Evolutionary conservation across 2,797 vertebrate genomes (phyloP), one percentile per base, ranked within the genome.

Genomic region (Acomys russatus): DNA sequence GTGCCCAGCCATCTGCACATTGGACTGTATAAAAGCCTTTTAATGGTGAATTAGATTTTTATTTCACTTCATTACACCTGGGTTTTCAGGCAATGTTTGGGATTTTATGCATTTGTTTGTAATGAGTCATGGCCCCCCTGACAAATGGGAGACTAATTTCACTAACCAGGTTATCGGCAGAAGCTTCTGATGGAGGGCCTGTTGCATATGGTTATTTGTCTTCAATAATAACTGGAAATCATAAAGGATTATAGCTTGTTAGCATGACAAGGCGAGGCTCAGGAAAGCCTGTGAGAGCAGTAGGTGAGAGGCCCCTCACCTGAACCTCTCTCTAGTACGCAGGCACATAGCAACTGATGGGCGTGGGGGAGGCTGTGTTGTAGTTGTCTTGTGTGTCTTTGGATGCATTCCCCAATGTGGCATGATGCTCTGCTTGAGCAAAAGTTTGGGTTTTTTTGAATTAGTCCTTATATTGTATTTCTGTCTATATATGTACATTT

Each of bases 71-170:
- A 91, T 97, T 97, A 96, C 0, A 0, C 86, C 68, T 95, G 78
- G 80, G 68, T 96, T 97, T 97, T 97, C 94, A 90, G 95, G 73
- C 90, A 63, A 38, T 96, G 94, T 95, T 97, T 85, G 1, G 22
- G 78, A 97, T 96, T 96, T 97, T 92, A 96, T 96, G 94, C 83
- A 93, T 97, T 96, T 96, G 91, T 96, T 96, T 96, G 88, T 95
- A 95, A 92, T 94, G 96, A 92, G 80, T 95, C 83, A 84, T 79
- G 76, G 82, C 59, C 92, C 76, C 73, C 23, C 93, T 95, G 96
- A 94, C 96, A 93, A 96, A 91, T 90, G 95, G 93, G 96, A 97
- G 70, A 95, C 82, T 38, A 79, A 84, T 85, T 96, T 84, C 86
- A 94, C 91, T 95, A 97, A 92, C 91, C 92, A 78, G 33, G 70